Conservation (phyloP, 2,888 invertebrate species). For the Cylindroiulus punctatus region DNA sequence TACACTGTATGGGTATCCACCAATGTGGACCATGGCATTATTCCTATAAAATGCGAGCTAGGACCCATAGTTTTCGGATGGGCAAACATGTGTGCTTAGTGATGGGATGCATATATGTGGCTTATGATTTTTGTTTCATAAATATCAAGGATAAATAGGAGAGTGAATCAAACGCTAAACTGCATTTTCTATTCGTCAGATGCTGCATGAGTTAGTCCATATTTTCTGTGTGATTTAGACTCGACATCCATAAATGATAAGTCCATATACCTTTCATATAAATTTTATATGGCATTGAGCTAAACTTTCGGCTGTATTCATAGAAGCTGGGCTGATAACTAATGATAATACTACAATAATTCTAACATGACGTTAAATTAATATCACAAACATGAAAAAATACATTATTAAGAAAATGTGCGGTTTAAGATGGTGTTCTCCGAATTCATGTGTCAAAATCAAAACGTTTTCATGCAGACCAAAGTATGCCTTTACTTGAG, state of each 20-base stretch:
- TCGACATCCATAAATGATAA: constrained; percentile 33
- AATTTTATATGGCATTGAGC: constrained; percentile 9
- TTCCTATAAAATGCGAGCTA: background rate
- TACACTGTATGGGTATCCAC: background rate
- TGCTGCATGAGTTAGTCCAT: constrained; percentile 49
- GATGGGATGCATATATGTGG: background rate
- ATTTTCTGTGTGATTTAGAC: constrained; percentile 4
- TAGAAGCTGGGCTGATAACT: too few relatives aligned
- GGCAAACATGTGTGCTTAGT: constrained; percentile 5
- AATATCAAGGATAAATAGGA: constrained; percentile 39
- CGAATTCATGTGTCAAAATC: too few relatives aligned
- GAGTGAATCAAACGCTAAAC: constrained; percentile 52
- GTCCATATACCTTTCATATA: constrained; percentile 1
- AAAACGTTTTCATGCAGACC: too few relatives aligned
- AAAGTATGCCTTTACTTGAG: too few relatives aligned
- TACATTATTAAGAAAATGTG: too few relatives aligned
- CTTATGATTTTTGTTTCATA: constrained; percentile 26
- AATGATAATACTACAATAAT: too few relatives aligned
- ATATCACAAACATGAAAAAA: too few relatives aligned
- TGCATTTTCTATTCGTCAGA: constrained; percentile 49
- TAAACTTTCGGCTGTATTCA: too few relatives aligned
- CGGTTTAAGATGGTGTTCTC: too few relatives aligned
- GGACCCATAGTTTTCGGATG: background rate
- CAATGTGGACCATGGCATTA: constrained; percentile 38
- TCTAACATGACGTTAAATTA: too few relatives aligned